phyloP scores from a whole-genome alignment of 2,113 vertebrate genomes.

The Labeo rohita region DNA sequence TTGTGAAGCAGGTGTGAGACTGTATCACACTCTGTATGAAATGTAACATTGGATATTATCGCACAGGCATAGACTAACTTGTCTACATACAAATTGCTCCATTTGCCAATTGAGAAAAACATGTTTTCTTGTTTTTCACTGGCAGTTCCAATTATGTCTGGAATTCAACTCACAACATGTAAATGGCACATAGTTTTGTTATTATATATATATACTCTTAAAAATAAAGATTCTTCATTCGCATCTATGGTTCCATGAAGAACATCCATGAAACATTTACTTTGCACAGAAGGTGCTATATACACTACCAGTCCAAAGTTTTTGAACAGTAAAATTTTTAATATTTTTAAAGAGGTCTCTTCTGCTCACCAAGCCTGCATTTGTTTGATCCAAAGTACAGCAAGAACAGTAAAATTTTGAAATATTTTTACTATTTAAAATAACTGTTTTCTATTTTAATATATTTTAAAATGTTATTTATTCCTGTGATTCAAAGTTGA shows the following conservation, averaged over 20 bases:
- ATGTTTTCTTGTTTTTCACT: not conserved
- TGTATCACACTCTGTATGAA: slow-evolving; percentile 29
- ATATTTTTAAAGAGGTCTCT: no score
- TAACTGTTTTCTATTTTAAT: no score
- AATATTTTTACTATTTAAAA: no score
- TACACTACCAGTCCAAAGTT: no score
- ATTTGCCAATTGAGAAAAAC: slow-evolving; percentile 9
- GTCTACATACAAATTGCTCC: slow-evolving; percentile 13
- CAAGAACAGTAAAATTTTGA: no score
- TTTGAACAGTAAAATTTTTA: no score
- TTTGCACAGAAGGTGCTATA: no score
- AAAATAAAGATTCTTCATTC: not conserved
- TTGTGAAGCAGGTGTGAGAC: slow-evolving; percentile 35
- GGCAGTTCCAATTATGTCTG: not conserved
- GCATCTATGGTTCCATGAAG: not conserved
- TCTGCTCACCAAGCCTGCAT: no score
- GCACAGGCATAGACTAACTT: slow-evolving; percentile 19
- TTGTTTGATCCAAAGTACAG: no score
- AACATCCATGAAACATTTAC: not conserved
- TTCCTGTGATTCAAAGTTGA: no score
- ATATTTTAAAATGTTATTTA: no score
- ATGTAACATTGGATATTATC: slow-evolving; percentile 26
- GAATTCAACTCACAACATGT: not conserved
- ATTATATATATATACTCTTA: not conserved
- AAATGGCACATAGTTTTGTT: not conserved